phyloP scores from a whole-genome alignment of 2,113 vertebrate genomes.

The Tauraco erythrolophus region DNA sequence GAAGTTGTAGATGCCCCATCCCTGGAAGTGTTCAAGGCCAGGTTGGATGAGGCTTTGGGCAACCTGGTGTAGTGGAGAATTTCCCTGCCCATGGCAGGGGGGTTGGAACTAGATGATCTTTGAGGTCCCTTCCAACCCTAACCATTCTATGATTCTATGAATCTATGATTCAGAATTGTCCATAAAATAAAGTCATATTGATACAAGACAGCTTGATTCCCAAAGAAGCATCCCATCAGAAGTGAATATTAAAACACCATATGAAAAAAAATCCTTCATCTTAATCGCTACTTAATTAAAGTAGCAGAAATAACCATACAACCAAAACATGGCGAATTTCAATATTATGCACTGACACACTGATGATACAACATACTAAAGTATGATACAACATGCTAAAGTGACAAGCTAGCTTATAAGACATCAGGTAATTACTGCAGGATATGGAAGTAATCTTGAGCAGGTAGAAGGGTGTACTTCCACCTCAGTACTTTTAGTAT shows the following conservation, averaged over 20 bases:
- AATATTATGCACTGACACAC: neutral
- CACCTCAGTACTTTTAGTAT: neutral
- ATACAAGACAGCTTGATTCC: neutral
- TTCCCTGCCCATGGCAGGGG: too few species aligned
- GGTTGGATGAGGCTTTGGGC: too few species aligned
- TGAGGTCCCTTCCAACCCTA: too few species aligned
- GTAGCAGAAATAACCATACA: neutral
- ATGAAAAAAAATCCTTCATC: neutral
- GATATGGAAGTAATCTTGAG: neutral
- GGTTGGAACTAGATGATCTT: too few species aligned
- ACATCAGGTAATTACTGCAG: neutral
- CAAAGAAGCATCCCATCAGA: neutral
- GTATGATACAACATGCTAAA: neutral
- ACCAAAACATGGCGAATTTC: neutral
- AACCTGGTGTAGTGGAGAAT: too few species aligned
- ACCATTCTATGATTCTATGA: too few species aligned
- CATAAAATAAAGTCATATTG: neutral
- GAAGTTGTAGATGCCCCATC: too few species aligned
- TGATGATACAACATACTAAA: neutral
- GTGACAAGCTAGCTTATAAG: neutral
- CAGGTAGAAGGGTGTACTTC: neutral
- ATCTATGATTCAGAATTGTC: neutral
- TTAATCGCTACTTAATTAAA: neutral
- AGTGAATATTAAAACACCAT: neutral
- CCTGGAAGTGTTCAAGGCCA: too few species aligned